phyloP scores from a whole-genome alignment of 2,797 vertebrate species.

The Rhinatrema bivittatum region DNA sequence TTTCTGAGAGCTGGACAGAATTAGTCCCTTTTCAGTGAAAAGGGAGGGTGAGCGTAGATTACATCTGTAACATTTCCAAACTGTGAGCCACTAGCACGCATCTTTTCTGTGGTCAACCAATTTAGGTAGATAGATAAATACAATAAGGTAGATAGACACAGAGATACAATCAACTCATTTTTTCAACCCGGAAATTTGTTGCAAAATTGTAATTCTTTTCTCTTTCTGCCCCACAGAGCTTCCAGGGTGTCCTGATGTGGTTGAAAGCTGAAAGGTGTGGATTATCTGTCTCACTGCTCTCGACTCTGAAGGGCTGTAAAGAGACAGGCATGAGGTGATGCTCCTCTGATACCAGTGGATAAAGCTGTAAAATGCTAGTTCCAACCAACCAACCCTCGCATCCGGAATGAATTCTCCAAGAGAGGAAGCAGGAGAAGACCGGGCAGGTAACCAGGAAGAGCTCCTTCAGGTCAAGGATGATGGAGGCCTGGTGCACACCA shows the following conservation, averaged over 20 bases:
- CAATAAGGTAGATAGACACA: no score
- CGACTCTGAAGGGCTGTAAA: conserved; percentile 30
- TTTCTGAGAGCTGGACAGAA: no score
- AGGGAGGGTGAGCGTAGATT: no score
- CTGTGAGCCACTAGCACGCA: no score
- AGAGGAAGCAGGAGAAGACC: conserved; percentile 19
- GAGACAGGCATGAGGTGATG: conserved; percentile 16
- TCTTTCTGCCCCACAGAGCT: conserved; percentile 23
- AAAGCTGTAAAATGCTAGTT: conserved; percentile 14
- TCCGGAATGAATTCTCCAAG: not conserved
- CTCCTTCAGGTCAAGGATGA: not conserved
- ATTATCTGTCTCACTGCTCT: conserved; percentile 15
- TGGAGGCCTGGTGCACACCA: not conserved
- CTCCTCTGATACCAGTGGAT: conserved; percentile 18
- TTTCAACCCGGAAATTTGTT: no score
- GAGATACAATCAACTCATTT: no score
- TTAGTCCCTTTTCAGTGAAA: no score
- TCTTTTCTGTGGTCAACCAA: no score
- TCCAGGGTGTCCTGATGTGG: conserved; percentile 41
- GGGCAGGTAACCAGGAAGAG: conserved; percentile 21
- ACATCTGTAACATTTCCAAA: no score
- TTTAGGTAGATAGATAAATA: no score
- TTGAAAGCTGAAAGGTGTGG: conserved; percentile 32
- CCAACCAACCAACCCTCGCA: conserved; percentile 21
- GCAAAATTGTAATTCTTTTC: not conserved